Evolutionary conservation across 1,140 invertebrate species (phyloP).

Genomic region (Pinna nobilis): DNA sequence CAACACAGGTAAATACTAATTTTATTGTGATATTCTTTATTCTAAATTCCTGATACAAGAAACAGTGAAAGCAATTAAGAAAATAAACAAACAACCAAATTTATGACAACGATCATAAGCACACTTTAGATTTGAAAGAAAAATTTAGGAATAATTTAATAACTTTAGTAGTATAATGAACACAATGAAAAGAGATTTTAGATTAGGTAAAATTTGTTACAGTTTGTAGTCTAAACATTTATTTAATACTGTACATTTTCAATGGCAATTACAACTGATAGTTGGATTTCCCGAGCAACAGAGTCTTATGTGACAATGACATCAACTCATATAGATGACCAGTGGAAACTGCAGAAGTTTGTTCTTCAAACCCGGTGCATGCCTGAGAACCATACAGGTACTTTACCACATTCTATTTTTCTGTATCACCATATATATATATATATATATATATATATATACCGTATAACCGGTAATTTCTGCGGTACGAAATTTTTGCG

Average conservation of each 20-base stretch:
- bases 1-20: constrained; percentile 18
- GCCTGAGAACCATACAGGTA: constrained; percentile 25
- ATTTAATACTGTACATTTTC: neutral
- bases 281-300: constrained; percentile 27
- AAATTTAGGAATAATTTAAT: neutral
- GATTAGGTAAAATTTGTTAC: neutral
- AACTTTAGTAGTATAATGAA: no score
- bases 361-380: constrained; percentile 28
- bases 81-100: neutral
- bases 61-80: neutral
- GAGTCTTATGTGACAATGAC: constrained; percentile 23
- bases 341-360: constrained; percentile 21
- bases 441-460: neutral
- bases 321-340: neutral
- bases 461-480: no score
- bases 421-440: neutral
- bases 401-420: constrained; percentile 1
- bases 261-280: neutral
- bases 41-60: neutral
- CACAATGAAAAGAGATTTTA: neutral
- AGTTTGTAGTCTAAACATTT: neutral
- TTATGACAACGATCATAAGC: neutral
- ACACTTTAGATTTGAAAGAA: neutral
- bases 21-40: neutral
- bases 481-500: no score